Evolutionary conservation across 2,888 invertebrate genomes (phyloP).

Genomic region (Acronicta alni): DNA sequence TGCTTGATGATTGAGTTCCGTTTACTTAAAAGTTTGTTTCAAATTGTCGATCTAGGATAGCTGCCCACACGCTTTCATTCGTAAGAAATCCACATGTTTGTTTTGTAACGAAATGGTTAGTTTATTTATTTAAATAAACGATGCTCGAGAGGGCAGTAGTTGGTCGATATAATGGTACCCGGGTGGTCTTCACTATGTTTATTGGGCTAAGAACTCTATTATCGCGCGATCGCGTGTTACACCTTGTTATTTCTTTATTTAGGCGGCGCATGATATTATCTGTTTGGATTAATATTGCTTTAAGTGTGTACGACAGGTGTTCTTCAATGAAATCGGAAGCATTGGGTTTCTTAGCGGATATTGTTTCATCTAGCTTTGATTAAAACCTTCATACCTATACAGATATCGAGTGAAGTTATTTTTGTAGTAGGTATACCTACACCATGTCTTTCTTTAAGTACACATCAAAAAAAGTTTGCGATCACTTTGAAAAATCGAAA

Average conservation of each 20-base stretch:
- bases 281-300: slow-evolving; percentile 49
- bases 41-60: slow-evolving; percentile 75
- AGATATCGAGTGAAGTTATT: no score
- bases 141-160: slow-evolving; percentile 68
- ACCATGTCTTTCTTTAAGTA: no score
- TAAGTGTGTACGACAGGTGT: slow-evolving; percentile 41
- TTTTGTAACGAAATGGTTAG: slow-evolving; percentile 86
- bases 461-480: no score
- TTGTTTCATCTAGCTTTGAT: slow-evolving; percentile 16
- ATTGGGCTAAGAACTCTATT: slow-evolving; percentile 57
- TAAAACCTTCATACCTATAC: no score
- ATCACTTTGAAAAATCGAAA: no score
- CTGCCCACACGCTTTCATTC: slow-evolving; percentile 85
- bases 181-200: slow-evolving; percentile 76
- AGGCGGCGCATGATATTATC: slow-evolving; percentile 50
- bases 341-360: slow-evolving; percentile 40
- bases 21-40: slow-evolving; percentile 52
- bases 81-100: slow-evolving; percentile 82
- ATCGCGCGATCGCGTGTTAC: slow-evolving; percentile 56
- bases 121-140: slow-evolving; percentile 83
- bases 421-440: no score
- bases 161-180: slow-evolving; percentile 62
- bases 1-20: slow-evolving; percentile 43
- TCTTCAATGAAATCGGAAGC: slow-evolving; percentile 33
- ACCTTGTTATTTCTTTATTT: slow-evolving; percentile 63